These are phyloP conservation scores for Idaea dimidiata DNA, from an alignment of 2,888 invertebrate genomes.

Conservation along the genomic window DNA sequence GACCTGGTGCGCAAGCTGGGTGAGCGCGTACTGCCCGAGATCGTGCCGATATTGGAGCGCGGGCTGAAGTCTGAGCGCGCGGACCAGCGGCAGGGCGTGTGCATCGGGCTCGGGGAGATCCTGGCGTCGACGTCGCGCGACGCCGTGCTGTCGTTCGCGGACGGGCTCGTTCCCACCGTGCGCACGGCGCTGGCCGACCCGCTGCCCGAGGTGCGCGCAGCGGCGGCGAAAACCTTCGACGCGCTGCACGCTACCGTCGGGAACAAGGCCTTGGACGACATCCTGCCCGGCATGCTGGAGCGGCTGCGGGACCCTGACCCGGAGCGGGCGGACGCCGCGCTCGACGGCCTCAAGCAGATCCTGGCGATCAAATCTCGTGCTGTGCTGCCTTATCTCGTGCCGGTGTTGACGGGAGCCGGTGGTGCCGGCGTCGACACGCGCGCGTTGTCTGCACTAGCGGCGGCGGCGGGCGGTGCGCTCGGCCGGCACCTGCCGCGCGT, in stretches of 20 bases:
- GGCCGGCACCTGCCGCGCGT: constrained; percentile 95
- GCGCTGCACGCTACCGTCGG: constrained; percentile 97
- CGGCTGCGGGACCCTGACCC: constrained; percentile 87
- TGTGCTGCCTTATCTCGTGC: constrained; percentile 97
- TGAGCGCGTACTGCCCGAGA: constrained; percentile 97
- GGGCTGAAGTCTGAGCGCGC: constrained; percentile 94
- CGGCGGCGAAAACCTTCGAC: constrained; percentile 98
- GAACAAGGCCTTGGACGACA: constrained; percentile 96
- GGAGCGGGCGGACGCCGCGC: constrained; percentile 90
- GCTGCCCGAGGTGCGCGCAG: constrained; percentile 93
- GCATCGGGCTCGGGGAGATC: constrained; percentile 98
- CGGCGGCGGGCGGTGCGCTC: constrained; percentile 96
- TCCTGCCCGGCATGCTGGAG: constrained; percentile 94
- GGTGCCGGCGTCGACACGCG: constrained; percentile 42
- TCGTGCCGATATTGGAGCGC: constrained; percentile 97
- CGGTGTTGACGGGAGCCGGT: constrained; percentile 87
- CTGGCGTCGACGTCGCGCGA: constrained; percentile 98
- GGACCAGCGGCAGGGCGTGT: constrained; percentile 98
- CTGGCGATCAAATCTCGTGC: constrained; percentile 98
- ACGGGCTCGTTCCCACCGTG: constrained; percentile 89
- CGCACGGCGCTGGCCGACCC: constrained; percentile 96
- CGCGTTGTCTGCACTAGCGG: constrained; percentile 91
- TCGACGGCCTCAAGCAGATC: constrained; percentile 95
- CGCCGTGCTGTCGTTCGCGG: constrained; percentile 88
- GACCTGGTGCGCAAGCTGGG: constrained; percentile 98